A percentile compares a stretch with the other conserved stretches of the same genome.
Evolutionary conservation across 2,888 invertebrate species (phyloP).

Genomic region (Acanthosepion pharaonis): DNA sequence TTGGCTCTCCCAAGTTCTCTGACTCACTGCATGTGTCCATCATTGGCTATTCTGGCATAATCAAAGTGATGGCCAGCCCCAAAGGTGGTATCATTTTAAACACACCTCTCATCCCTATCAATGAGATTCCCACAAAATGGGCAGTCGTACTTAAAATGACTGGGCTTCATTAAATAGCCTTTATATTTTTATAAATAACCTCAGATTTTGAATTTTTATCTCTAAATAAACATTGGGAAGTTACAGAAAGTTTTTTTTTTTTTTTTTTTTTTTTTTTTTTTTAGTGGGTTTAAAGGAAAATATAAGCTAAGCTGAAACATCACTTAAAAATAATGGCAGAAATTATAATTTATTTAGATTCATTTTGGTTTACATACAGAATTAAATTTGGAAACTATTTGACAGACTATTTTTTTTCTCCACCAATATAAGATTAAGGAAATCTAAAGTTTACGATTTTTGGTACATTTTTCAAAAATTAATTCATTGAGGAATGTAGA

Average conservation of each 20-base stretch:
- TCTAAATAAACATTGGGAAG: background rate
- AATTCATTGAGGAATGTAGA: too few relatives aligned
- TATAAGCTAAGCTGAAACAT: too few relatives aligned
- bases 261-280: background rate
- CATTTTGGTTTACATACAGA: background rate
- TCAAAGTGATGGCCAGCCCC: background rate
- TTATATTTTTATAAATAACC: too few relatives aligned
- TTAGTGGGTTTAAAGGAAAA: too few relatives aligned
- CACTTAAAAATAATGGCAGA: too few relatives aligned
- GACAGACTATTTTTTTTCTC: too few relatives aligned
- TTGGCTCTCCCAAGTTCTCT: slow-evolving; percentile 75
- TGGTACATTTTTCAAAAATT: too few relatives aligned
- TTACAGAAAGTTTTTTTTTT: background rate
- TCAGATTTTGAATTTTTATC: background rate
- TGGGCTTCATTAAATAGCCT: background rate
- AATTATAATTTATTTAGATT: background rate
- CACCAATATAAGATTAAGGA: background rate
- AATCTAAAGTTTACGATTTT: background rate
- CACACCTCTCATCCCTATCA: slow-evolving; percentile 60
- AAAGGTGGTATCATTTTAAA: slow-evolving; percentile 59
- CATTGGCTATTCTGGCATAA: slow-evolving; percentile 75
- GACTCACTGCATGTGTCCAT: slow-evolving; percentile 74
- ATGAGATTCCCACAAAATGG: slow-evolving; percentile 59
- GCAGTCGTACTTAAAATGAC: slow-evolving; percentile 65
- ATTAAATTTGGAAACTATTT: too few relatives aligned